Base-by-base conservation (phyloP, 2,888 invertebrate genomes). In the Liposcelis brunnea region DNA sequence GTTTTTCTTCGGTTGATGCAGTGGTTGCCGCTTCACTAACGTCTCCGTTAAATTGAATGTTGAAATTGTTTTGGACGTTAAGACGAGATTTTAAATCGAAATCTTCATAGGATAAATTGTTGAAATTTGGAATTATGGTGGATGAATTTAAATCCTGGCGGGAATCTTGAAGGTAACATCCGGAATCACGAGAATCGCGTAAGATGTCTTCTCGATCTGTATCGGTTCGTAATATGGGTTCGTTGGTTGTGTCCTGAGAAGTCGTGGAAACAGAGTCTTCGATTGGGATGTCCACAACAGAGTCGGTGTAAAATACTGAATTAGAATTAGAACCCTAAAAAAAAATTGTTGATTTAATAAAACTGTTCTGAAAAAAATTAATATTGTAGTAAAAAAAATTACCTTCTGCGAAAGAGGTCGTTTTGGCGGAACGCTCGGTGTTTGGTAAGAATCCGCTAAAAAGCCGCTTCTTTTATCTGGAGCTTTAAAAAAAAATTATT, bases 391-490 rank as follows among this genome's bases (percentile, higher is more conserved):
- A 8, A 26, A 8, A 26, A 26, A 26, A 26, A 4, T 7, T 45
- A 45, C 45, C 51, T 61, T 62, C 44, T 61, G 59, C 3, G 56
- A 50, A 14, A 60, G 50, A 45, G 57, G 51, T 47, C 66, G 58
- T 49, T 65, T 66, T 2, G 68, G 68, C 53, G 65, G 71, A 54
- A 60, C 71, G 49, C 52, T 62, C 15, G 52, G 62, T 4, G 26
- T 26, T 10, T 57, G 70, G 52, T 54, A 67, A 52, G 54, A 65
- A 49, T 60, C 63, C 57, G 62, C 56, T 52, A 60, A 55, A 38
- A 61, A 64, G 2, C 62, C 58, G n/a, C 64, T 62, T 48, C 71
- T 61, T 54, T 72, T 74, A 50, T 74, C 74, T 1, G 71, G 70
- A 15, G 71, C 71, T 70, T 49, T 26, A 59, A 54, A 45, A 50